Evolutionary conservation across 2,888 invertebrate species (phyloP).

Genomic region (Trichopria drosophilae): DNA sequence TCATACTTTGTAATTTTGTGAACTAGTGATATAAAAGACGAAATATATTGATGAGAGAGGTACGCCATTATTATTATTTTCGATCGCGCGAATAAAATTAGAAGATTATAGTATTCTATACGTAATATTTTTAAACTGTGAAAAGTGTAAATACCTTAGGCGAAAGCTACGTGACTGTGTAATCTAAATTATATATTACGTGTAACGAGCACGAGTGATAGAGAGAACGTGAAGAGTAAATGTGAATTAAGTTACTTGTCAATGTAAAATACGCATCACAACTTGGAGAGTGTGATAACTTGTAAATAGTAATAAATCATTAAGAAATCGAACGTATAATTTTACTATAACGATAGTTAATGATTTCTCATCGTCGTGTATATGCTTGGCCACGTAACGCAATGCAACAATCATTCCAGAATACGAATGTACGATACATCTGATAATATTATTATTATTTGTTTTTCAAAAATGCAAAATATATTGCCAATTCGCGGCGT

Average conservation of each 20-base stretch:
- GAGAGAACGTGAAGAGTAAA: slow-evolving; percentile 4
- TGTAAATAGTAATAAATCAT: slow-evolving; percentile 47
- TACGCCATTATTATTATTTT: too few species aligned
- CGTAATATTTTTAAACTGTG: too few species aligned
- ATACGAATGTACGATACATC: slow-evolving; percentile 47
- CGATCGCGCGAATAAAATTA: too few species aligned
- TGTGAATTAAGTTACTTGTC: slow-evolving; percentile 27
- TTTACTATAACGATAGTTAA: slow-evolving; percentile 48
- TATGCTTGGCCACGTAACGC: slow-evolving; percentile 46
- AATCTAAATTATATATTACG: too few species aligned
- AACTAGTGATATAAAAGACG: too few species aligned
- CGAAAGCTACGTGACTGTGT: slow-evolving; percentile 18
- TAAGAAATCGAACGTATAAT: slow-evolving; percentile 39
- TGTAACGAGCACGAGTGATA: slow-evolving; percentile 7
- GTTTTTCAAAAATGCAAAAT: slow-evolving; percentile 53
- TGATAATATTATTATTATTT: slow-evolving; percentile 49
- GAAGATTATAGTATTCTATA: too few species aligned
- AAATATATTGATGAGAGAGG: too few species aligned
- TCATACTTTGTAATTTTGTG: too few species aligned
- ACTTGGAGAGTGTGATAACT: slow-evolving; percentile 51
- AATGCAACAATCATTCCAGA: slow-evolving; percentile 32
- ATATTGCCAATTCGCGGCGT: slow-evolving; percentile 49
- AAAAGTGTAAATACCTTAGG: too few species aligned
- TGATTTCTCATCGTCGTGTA: slow-evolving; percentile 45
- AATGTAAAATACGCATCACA: slow-evolving; percentile 47